Evolutionary conservation across 2,888 invertebrate genomes (phyloP), one percentile per base, ranked within the genome.

Genomic region (Bugula neritina): DNA sequence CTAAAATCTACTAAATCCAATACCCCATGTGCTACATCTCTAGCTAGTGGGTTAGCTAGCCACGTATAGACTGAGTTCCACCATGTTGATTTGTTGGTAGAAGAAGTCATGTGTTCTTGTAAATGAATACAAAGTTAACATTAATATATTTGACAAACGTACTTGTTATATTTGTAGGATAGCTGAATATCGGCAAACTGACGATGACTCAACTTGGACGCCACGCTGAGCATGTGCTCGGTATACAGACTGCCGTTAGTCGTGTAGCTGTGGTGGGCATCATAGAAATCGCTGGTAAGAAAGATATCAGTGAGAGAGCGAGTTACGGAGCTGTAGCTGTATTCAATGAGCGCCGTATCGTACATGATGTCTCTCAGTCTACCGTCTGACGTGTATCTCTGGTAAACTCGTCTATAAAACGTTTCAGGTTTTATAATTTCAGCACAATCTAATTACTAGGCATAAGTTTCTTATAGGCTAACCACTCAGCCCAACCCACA

Each of bases 111-210:
- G n/a, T n/a, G n/a, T n/a, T n/a, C n/a, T n/a, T n/a, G n/a, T n/a
- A n/a, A n/a, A n/a, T n/a, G n/a, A n/a, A n/a, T n/a, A n/a, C n/a
- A n/a, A n/a, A n/a, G n/a, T n/a, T n/a, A n/a, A n/a, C n/a, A n/a
- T n/a, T n/a, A n/a, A n/a, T n/a, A n/a, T n/a, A n/a, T n/a, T n/a
- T n/a, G n/a, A n/a, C n/a, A n/a, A 29, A 31, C 63, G 10, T 31
- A 63, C 63, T 31, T 63, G 63, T 63, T 63, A 31, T 63, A 63
- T n/a, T 25, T 63, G 31, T 63, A 63, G 10, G 13, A 25, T 5
- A 31, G 27, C 34, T 34, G 63, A 13, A 27, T n/a, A 3, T 63
- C 29, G 13, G 31, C 63, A 63, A 63, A 63, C 63, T 63, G 63
- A 34, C 10, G 27, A 34, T 31, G 63, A 31, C 31, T 63, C 2